Conservation (phyloP, 92 coral and sea anemone species). For the Hydrozoanthus gracilis region DNA sequence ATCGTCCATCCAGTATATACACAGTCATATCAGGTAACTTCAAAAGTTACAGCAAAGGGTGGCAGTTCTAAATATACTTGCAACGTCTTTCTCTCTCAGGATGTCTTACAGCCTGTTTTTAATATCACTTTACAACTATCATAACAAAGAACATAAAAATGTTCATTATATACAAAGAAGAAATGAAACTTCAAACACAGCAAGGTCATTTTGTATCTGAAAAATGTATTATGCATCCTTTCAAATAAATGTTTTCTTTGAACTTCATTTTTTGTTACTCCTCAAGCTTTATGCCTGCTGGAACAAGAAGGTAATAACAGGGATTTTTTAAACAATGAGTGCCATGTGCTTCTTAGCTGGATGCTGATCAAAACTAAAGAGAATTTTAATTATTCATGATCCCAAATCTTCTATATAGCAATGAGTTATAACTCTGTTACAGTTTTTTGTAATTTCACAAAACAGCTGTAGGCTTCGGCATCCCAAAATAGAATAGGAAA, state of each 20-base stretch:
- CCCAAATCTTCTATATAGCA: not conserved
- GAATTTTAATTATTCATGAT: conserved; percentile 41
- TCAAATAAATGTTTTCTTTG: not conserved
- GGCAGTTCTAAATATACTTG: not conserved
- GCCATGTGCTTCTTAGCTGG: conserved; percentile 30
- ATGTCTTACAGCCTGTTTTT: not conserved
- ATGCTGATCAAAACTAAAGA: not conserved
- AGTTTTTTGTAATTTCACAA: not conserved
- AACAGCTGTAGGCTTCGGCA: not conserved
- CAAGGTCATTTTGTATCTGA: not conserved
- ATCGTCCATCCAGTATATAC: not conserved
- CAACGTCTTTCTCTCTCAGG: not conserved
- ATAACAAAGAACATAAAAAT: conserved; percentile 32
- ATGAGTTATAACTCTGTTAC: not conserved
- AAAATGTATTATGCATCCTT: not conserved
- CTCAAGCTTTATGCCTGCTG: conserved; percentile 1
- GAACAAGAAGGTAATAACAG: conserved; percentile 5
- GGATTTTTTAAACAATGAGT: conserved; percentile 15
- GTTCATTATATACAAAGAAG: conserved; percentile 26
- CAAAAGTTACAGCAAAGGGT: not conserved
- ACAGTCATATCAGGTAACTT: not conserved
- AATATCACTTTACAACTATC: conserved; percentile 33
- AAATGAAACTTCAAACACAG: not conserved
- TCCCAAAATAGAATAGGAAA: not conserved
- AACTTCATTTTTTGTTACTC: not conserved